Base-by-base conservation (phyloP, 1,140 invertebrate genomes). In the Maniola jurtina region DNA sequence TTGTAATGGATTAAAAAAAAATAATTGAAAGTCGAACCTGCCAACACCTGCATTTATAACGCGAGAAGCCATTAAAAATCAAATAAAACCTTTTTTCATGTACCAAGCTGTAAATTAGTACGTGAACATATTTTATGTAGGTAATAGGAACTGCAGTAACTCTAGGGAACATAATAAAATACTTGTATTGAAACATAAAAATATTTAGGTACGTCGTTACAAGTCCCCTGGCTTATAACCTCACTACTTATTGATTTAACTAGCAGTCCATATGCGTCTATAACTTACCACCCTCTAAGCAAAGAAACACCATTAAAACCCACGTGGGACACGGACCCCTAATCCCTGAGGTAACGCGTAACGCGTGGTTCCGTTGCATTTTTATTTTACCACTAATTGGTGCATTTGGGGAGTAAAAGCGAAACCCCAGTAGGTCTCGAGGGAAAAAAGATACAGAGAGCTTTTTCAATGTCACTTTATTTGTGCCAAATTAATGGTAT, bases 361-460 rank as follows among this genome's bases (percentile, higher is more conserved):
- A 80, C 75, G 77, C 72, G 79, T 83, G 79, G 85, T 89, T 88
- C 84, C 81, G 78, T 66, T 81, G 85, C 84, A 88, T 85, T 88
- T 84, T 86, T 88, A 87, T 83, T 88, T 86, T 80, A 77, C 85
- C 85, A 84, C 85, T 89, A 89, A 89, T 89, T 88, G 84, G 83
- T 84, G 78, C 84, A 79, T 82, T 86, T 81, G 63, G 77, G 80
- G 81, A 75, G 72, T 76, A 72, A 81, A 78, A 68, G 73, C 71
- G 76, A 79, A 78, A 79, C 83, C 83, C 83, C 73, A 74, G 57
- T 62, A 25, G 45, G 67, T 80, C 87, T 65, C 83, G 48, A 56
- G 78, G 82, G 87, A 73, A 69, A 71, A 64, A 71, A 67, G 55
- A 72, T 70, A 77, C 75, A 80, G 79, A 77, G 47, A 66, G 67